These are phyloP conservation scores for Morone chrysops DNA, from an alignment of 2,113 vertebrate genomes.

Conservation along the genomic window DNA sequence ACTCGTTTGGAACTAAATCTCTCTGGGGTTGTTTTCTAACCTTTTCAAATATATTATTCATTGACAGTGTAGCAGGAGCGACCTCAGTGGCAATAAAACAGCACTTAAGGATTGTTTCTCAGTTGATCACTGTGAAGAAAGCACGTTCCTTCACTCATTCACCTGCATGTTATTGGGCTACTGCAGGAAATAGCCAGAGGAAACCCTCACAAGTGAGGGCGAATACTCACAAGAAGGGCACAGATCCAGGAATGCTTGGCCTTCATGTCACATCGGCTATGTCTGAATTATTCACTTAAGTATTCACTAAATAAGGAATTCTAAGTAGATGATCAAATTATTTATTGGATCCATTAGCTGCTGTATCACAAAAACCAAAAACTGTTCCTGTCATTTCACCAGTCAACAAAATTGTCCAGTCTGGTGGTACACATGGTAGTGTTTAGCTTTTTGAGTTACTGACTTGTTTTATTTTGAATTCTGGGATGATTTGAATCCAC, in stretches of 20 bases:
- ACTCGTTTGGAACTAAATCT: constrained; percentile 7
- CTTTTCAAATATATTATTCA: constrained; percentile 50
- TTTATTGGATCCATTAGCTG: background rate
- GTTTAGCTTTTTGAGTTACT: background rate
- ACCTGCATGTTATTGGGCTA: background rate
- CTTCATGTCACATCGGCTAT: background rate
- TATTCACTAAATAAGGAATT: background rate
- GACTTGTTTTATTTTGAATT: background rate
- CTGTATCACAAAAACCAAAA: background rate
- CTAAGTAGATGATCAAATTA: background rate
- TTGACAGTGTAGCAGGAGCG: background rate
- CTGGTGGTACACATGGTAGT: no score
- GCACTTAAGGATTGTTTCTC: background rate
- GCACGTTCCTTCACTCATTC: background rate
- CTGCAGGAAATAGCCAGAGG: background rate
- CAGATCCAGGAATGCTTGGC: background rate
- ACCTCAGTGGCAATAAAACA: background rate
- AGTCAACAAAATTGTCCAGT: no score
- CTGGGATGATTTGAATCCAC: background rate
- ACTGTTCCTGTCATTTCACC: background rate
- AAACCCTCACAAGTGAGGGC: background rate
- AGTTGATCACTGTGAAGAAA: background rate
- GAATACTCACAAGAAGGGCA: background rate
- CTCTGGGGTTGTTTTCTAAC: constrained; percentile 24
- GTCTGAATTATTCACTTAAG: background rate